A percentile compares a stretch with the other conserved stretches of the same genome.
Conservation (phyloP, 30 jellyfish, hydroid and myxozoan species). For the Aurelia aurita region DNA sequence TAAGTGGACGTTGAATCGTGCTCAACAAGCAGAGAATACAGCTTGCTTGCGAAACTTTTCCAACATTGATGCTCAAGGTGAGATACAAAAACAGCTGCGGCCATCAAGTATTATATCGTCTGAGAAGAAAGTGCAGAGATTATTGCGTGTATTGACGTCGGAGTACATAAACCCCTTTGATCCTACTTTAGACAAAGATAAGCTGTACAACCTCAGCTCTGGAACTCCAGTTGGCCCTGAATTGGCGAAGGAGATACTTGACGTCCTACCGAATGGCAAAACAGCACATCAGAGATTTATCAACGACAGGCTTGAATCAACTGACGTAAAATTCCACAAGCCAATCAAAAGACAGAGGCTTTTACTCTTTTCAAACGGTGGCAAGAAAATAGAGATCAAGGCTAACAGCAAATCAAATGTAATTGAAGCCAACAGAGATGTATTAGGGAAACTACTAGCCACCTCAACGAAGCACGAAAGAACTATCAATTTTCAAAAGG, state of each 20-base stretch:
- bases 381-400: slow-evolving; percentile 23
- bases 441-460: slow-evolving; percentile 34
- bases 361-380: slow-evolving; percentile 8
- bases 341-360: slow-evolving; percentile 2
- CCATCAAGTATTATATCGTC: slow-evolving; percentile 6
- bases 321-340: slow-evolving; percentile 8
- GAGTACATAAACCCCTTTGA: slow-evolving; percentile 57
- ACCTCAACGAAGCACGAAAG: slow-evolving; percentile 31
- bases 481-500: slow-evolving; percentile 38
- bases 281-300: slow-evolving; percentile 20
- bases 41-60: neutral
- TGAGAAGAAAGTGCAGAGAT: slow-evolving; percentile 14
- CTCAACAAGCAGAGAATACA: slow-evolving; percentile 34
- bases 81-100: slow-evolving; percentile 17
- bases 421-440: slow-evolving; percentile 64
- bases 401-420: slow-evolving; percentile 7
- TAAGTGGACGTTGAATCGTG: slow-evolving; percentile 58
- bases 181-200: slow-evolving; percentile 23
- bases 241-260: slow-evolving; percentile 2
- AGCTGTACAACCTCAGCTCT: slow-evolving; percentile 46
- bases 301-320: slow-evolving; percentile 23
- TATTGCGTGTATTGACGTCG: too few species aligned
- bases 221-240: too few species aligned
- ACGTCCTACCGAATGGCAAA: slow-evolving; percentile 24
- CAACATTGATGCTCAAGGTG: neutral